Base-by-base conservation (phyloP, 2,797 vertebrate genomes). In the Leontocebus nigricollis region DNA sequence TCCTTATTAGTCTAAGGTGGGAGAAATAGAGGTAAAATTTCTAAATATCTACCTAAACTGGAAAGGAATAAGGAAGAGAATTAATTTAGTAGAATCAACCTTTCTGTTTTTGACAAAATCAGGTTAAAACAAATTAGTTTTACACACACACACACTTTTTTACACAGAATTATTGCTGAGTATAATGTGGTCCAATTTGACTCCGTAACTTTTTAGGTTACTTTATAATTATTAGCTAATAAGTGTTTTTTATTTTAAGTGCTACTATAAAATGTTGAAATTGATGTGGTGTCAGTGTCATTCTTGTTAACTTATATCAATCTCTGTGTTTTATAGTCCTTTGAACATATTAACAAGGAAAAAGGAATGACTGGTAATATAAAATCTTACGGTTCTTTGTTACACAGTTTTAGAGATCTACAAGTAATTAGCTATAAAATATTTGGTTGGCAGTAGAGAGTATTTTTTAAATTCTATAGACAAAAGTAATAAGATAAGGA, bases 171-270 rank as follows among this genome's bases (percentile, higher is more conserved):
- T 96, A 36, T 72, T 93, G 75, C 33, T 64, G 55, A 93, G 12
- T 72, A 12, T 72, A 81, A 36, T 75, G 75, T 91, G 52, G 22
- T 81, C 19, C 8, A 26, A 85, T 41, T 75, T 88, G 84, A 59
- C 27, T 85, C 12, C 4, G 11, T 85, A 88, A 82, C 27, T 88
- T 96, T 70, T 44, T 57, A 48, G 15, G 57, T 59, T 94, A 9
- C 39, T 91, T 91, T 91, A 72, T 72, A 79, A 88, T 46, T 36
- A 57, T n/a, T n/a, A 24, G 10, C 59, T 22, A 48, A 27, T 79
- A 41, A 73, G 84, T 59, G 48, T 48, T 92, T 55, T 95, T 92
- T 89, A 90, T 92, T 79, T 94, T 81, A 81, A 91, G 41, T 82
- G 44, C 33, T 86, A 50, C 44, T 70, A 15, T 22, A 41, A 70